Conservation (phyloP, 2,888 invertebrate species). For the Oscheius sp. region DNA sequence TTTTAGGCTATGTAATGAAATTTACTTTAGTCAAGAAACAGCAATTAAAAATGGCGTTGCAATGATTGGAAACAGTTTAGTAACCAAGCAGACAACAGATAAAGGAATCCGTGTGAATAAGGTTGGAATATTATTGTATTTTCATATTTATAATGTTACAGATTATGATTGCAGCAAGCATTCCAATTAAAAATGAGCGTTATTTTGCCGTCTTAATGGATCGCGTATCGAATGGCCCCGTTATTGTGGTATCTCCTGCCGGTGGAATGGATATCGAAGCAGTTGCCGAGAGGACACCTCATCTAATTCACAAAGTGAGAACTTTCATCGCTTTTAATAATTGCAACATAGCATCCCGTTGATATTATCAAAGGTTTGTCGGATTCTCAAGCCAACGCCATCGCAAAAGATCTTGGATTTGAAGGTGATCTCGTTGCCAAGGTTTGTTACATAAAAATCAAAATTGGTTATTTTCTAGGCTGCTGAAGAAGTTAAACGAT, state of each 20-base stretch:
- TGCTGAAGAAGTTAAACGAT: conserved; percentile 66
- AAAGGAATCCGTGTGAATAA: conserved; percentile 70
- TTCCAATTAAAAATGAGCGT: too few species aligned
- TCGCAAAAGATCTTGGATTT: conserved; percentile 72
- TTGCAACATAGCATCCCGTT: conserved; percentile 41
- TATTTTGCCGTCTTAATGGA: too few species aligned
- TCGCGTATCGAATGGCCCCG: conserved; percentile 78
- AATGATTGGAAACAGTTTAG: conserved; percentile 95
- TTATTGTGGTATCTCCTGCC: conserved; percentile 92
- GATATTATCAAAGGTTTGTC: conserved; percentile 69
- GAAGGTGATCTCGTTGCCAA: background rate
- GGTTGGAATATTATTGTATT: conserved; percentile 38
- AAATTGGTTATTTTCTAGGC: conserved; percentile 63
- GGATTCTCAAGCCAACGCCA: conserved; percentile 61
- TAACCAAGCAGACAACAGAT: conserved; percentile 77
- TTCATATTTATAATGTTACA: too few species aligned
- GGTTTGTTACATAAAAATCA: conserved; percentile 47
- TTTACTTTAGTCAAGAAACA: conserved; percentile 73
- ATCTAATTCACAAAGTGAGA: conserved; percentile 85
- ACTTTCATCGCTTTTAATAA: too few species aligned
- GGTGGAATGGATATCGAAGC: conserved; percentile 98
- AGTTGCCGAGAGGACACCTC: conserved; percentile 91
- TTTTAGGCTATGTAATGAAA: background rate
- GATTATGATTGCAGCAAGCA: too few species aligned
- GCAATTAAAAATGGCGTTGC: conserved; percentile 79